Evolutionary conservation across 2,888 invertebrate genomes (phyloP).

Genomic region (Minunthozetes semirufus): DNA sequence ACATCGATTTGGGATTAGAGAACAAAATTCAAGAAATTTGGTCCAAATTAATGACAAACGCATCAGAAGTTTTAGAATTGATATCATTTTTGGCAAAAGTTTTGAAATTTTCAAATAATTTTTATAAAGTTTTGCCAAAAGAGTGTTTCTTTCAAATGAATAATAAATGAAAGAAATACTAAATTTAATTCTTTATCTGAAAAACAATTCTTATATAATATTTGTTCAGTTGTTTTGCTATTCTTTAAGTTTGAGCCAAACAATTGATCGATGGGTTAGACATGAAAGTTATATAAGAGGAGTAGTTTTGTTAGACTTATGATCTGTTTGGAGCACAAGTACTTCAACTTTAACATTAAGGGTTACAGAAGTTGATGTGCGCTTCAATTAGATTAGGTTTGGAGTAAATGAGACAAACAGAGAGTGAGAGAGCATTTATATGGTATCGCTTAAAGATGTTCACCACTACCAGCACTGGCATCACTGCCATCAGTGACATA

Average conservation of each 20-base stretch:
- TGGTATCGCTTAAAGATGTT: neutral
- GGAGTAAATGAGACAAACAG: neutral
- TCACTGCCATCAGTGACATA: neutral
- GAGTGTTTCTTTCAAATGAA: neutral
- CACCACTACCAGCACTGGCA: conserved; percentile 3
- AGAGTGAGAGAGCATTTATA: conserved; percentile 20
- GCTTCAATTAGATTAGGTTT: conserved; percentile 20
- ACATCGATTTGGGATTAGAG: neutral
- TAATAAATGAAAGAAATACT: conserved; percentile 10
- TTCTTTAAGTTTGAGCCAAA: neutral
- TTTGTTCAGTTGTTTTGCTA: neutral
- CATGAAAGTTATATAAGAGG: neutral
- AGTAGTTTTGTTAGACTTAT: neutral
- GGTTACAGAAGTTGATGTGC: conserved; percentile 22
- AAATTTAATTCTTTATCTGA: neutral
- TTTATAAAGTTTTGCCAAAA: neutral
- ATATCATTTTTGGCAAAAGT: neutral
- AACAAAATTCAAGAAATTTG: neutral
- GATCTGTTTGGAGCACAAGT: conserved; percentile 16
- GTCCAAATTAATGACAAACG: neutral
- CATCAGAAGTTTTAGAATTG: neutral
- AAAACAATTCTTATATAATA: neutral
- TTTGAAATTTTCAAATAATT: neutral
- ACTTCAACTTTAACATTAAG: conserved; percentile 31
- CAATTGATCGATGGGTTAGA: conserved; percentile 12